A percentile compares a stretch with the other conserved stretches of the same genome.
Conservation (phyloP, 2,888 invertebrate species). For the Podabrus alpinus region DNA sequence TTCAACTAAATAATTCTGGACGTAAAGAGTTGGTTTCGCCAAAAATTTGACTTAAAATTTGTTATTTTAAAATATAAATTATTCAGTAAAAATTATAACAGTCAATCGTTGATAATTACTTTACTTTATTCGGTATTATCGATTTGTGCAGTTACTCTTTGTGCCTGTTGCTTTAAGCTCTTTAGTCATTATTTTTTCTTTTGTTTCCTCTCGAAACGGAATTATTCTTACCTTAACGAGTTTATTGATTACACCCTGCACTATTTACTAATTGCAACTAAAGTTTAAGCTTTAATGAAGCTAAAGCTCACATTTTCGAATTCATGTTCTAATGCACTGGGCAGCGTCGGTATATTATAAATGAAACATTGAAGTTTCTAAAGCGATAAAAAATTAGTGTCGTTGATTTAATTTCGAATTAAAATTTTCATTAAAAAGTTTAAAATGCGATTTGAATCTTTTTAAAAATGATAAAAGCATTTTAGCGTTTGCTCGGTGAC, state of each 20-base stretch:
- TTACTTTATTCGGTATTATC: neutral
- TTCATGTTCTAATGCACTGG: neutral
- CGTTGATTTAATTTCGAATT: neutral
- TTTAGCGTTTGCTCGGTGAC: neutral
- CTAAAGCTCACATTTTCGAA: neutral
- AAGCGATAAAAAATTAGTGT: no score
- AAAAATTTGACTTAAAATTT: no score
- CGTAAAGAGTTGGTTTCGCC: no score
- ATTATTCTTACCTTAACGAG: neutral
- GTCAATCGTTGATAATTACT: neutral
- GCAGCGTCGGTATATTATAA: neutral
- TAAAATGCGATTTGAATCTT: neutral
- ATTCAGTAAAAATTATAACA: neutral
- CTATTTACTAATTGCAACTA: neutral
- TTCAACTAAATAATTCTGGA: no score
- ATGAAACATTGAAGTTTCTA: neutral
- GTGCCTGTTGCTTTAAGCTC: neutral
- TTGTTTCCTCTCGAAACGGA: neutral
- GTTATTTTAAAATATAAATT: neutral
- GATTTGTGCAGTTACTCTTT: neutral
- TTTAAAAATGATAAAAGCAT: neutral
- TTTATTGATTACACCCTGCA: neutral
- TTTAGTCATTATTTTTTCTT: neutral
- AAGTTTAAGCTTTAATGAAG: neutral
- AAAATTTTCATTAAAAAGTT: neutral